A percentile compares a stretch with the other conserved stretches of the same genome.
Evolutionary conservation across 2,797 vertebrate genomes (phyloP).

Genomic region (Gymnodraco acuticeps): DNA sequence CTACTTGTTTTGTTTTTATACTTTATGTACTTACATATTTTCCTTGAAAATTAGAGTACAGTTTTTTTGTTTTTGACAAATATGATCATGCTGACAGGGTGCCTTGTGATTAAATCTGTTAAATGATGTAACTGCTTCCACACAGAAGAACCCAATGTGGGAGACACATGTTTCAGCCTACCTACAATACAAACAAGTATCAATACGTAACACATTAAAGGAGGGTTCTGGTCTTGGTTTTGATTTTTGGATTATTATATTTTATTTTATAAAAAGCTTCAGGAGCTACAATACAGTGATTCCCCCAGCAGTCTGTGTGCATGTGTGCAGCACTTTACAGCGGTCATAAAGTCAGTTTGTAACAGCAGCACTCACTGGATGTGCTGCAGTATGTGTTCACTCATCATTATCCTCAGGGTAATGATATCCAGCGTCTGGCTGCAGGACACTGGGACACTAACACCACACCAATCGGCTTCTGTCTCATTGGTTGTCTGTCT

Average conservation of each 20-base stretch:
- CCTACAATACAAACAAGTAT: no score
- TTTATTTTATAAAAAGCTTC: not conserved
- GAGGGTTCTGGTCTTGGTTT: not conserved
- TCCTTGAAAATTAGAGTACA: not conserved
- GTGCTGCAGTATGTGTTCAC: slow-evolving; percentile 30
- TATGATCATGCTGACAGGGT: no score
- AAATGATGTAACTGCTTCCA: no score
- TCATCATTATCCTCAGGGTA: slow-evolving; percentile 67
- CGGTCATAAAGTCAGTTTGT: not conserved
- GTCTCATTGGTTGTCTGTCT: slow-evolving; percentile 2
- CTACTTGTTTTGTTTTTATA: not conserved
- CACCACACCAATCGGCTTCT: not conserved
- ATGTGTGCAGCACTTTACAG: slow-evolving; percentile 46
- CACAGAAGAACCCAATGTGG: no score
- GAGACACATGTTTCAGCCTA: no score
- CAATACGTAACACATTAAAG: no score
- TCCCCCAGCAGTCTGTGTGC: slow-evolving; percentile 38
- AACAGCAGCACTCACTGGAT: slow-evolving; percentile 52
- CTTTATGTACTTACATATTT: not conserved
- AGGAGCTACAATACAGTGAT: not conserved
- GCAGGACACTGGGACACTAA: slow-evolving; percentile 60
- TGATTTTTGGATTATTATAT: not conserved
- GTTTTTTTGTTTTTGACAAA: no score
- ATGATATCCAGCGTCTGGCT: slow-evolving; percentile 63
- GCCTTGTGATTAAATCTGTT: no score